Evolutionary conservation across 2,797 vertebrate species (phyloP).

Genomic region (Urosaurus nigricauda): DNA sequence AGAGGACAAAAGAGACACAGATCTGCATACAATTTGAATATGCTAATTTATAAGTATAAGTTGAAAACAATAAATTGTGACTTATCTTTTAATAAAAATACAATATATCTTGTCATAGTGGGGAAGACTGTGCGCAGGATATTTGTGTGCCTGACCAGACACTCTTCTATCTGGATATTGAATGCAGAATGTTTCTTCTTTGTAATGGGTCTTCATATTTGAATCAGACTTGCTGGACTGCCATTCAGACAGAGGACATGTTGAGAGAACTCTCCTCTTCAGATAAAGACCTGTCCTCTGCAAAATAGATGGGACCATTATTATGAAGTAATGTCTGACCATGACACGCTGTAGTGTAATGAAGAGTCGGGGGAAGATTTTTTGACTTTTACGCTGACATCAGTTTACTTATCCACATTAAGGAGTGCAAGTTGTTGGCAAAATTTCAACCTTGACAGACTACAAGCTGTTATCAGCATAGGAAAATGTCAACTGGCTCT

Average conservation of each 20-base stretch:
- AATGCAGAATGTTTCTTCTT: not conserved
- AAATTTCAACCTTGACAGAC: slow-evolving; percentile 59
- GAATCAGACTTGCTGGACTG: not conserved
- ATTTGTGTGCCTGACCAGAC: not conserved
- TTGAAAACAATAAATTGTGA: not conserved
- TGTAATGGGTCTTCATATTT: not conserved
- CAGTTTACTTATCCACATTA: slow-evolving; percentile 64
- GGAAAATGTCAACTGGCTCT: slow-evolving; percentile 52
- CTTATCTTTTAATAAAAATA: not conserved
- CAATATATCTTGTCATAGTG: not conserved
- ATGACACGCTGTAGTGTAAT: slow-evolving; percentile 56
- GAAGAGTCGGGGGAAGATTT: slow-evolving; percentile 27
- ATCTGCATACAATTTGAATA: not conserved
- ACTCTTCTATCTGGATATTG: not conserved
- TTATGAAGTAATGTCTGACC: not conserved
- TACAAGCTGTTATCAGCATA: slow-evolving; percentile 55
- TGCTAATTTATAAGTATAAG: not conserved
- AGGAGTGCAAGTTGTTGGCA: slow-evolving; percentile 46
- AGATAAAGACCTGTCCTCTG: not conserved
- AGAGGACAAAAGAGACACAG: not conserved
- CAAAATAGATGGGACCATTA: not conserved
- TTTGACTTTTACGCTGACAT: slow-evolving; percentile 68
- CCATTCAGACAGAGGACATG: not conserved
- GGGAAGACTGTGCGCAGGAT: not conserved
- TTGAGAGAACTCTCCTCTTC: not conserved